Conservation (phyloP, 2,113 vertebrate species). For the Oncorhynchus tshawytscha region DNA sequence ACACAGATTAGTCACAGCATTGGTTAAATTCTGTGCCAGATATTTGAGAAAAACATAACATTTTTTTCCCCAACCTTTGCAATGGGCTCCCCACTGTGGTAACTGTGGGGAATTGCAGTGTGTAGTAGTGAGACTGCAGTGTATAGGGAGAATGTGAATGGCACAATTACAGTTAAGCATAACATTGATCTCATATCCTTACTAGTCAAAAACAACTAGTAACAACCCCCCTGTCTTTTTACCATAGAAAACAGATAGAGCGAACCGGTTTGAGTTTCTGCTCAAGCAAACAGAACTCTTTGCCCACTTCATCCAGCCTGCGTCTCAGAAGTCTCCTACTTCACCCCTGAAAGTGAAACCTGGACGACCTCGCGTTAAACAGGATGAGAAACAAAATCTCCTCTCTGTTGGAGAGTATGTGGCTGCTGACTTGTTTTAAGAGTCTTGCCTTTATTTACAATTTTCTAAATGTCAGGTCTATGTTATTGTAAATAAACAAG, state of each 20-base stretch:
- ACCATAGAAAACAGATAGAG: slow-evolving; percentile 82
- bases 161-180: no score
- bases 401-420: slow-evolving; percentile 86
- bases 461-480: background rate
- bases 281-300: slow-evolving; percentile 90
- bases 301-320: slow-evolving; percentile 88
- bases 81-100: background rate
- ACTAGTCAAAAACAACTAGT: background rate
- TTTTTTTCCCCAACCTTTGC: background rate
- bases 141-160: no score
- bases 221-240: slow-evolving; percentile 27
- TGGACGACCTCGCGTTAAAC: slow-evolving; percentile 79
- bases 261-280: slow-evolving; percentile 88
- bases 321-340: slow-evolving; percentile 84
- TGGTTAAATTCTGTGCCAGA: background rate
- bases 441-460: no score
- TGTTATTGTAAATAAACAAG: background rate
- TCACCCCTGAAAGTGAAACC: slow-evolving; percentile 84
- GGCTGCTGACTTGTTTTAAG: background rate
- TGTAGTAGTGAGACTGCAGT: background rate
- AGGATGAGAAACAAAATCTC: slow-evolving; percentile 85
- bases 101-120: background rate
- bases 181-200: no score
- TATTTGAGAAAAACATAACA: background rate
- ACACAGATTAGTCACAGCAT: background rate